Conservation (phyloP, 2,113 vertebrate genomes). For the Alethe diademata region DNA sequence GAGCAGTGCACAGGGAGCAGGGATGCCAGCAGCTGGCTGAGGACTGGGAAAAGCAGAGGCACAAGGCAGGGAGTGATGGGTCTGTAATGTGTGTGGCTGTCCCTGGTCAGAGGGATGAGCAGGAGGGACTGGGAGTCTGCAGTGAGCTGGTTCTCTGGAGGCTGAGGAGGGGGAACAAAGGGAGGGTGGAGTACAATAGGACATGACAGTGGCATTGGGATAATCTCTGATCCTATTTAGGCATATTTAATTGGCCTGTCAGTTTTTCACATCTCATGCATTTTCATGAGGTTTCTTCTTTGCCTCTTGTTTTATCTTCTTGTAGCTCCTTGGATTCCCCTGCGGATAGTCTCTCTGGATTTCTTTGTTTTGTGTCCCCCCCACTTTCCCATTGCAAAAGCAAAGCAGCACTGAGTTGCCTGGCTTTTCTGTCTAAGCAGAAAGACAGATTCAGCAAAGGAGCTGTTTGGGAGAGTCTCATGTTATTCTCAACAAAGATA, state of each 20-base stretch:
- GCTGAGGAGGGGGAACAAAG: background rate
- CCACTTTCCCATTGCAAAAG: background rate
- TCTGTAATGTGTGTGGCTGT: accelerated
- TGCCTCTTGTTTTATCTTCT: background rate
- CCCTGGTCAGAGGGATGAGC: accelerated
- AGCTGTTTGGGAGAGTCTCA: background rate
- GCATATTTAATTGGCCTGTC: slow-evolving; percentile 38
- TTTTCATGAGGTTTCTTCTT: slow-evolving; percentile 51
- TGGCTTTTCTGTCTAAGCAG: background rate
- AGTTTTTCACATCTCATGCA: slow-evolving; percentile 32
- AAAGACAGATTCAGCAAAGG: background rate
- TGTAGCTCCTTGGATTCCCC: slow-evolving; percentile 1
- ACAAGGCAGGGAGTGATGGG: background rate
- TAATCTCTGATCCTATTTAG: slow-evolving; percentile 28
- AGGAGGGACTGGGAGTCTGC: background rate
- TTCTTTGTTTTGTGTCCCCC: background rate
- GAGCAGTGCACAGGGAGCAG: background rate
- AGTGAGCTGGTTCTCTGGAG: background rate
- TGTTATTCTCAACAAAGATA: background rate
- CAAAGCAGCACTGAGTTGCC: background rate
- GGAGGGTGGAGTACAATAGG: background rate
- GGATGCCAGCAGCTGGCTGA: background rate
- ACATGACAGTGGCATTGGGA: background rate
- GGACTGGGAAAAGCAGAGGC: background rate
- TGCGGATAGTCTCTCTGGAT: background rate